Conservation (phyloP, 2,888 invertebrate genomes). For the Ornithoptera alexandrae region DNA sequence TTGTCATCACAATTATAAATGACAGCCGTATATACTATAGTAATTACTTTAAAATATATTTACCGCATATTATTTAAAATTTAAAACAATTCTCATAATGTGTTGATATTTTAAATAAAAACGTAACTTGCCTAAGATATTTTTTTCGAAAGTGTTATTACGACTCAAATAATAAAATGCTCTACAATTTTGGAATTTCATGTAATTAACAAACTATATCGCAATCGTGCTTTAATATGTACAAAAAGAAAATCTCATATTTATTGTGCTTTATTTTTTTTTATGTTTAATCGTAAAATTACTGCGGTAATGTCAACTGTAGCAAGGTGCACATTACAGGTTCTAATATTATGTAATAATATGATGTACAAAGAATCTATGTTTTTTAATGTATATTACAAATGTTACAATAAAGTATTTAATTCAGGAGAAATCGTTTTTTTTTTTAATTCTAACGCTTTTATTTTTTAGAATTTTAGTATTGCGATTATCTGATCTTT, state of each 20-base stretch:
- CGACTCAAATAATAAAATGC: not conserved
- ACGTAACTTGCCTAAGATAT: not conserved
- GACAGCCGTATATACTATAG: not conserved
- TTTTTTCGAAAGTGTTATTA: not conserved
- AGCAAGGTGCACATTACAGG: conserved; percentile 26
- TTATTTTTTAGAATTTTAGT: no score
- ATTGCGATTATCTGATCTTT: no score
- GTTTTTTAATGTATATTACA: conserved; percentile 42
- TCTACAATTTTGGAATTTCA: not conserved
- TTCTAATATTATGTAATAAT: conserved; percentile 12
- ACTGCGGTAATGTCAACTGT: conserved; percentile 16
- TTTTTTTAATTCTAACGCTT: not conserved
- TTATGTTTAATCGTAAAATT: conserved; percentile 1
- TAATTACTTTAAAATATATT: not conserved
- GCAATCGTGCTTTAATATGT: not conserved
- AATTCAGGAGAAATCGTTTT: conserved; percentile 5
- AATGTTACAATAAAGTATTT: conserved; percentile 41
- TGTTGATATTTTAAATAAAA: not conserved
- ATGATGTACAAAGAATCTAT: conserved; percentile 40
- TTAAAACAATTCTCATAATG: not conserved
- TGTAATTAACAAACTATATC: not conserved
- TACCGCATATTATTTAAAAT: not conserved
- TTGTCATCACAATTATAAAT: not conserved
- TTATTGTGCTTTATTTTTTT: not conserved
- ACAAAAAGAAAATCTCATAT: not conserved